A percentile compares a stretch with the other conserved stretches of the same genome.
Evolutionary conservation across 2,797 vertebrate species (phyloP).

Genomic region (Leptoclinus maculatus): DNA sequence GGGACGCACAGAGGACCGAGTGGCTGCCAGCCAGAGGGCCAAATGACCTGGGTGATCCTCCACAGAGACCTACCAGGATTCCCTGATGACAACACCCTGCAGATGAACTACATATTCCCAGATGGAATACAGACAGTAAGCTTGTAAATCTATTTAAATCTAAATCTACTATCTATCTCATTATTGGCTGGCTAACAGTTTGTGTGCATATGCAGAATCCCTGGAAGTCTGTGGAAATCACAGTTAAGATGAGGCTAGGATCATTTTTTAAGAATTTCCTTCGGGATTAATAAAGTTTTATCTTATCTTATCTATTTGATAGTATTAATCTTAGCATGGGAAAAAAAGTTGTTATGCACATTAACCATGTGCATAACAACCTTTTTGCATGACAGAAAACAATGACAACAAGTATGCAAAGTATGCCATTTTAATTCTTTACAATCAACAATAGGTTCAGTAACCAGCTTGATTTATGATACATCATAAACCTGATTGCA

Average conservation of each 20-base stretch:
- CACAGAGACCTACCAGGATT: conserved; percentile 68
- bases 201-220: neutral
- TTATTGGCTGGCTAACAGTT: neutral
- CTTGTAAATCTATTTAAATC: neutral
- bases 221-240: neutral
- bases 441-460: neutral
- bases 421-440: neutral
- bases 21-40: conserved; percentile 71
- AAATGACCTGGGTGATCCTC: conserved; percentile 68
- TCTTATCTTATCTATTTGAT: neutral
- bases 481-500: neutral
- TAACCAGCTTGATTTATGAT: neutral
- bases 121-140: conserved; percentile 78
- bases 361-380: neutral
- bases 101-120: conserved; percentile 72
- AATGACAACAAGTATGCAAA: neutral
- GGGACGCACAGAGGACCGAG: neutral
- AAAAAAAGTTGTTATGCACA: too few relatives aligned
- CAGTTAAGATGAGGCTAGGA: neutral
- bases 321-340: neutral
- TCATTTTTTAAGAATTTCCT: too few relatives aligned
- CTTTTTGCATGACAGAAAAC: neutral
- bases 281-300: neutral
- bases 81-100: conserved; percentile 66
- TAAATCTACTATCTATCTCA: neutral